Percentiles rank a stretch among this genome's conserved stretches.
Conservation (phyloP, 2,113 vertebrate species). For the Oreocharis arfaki region DNA sequence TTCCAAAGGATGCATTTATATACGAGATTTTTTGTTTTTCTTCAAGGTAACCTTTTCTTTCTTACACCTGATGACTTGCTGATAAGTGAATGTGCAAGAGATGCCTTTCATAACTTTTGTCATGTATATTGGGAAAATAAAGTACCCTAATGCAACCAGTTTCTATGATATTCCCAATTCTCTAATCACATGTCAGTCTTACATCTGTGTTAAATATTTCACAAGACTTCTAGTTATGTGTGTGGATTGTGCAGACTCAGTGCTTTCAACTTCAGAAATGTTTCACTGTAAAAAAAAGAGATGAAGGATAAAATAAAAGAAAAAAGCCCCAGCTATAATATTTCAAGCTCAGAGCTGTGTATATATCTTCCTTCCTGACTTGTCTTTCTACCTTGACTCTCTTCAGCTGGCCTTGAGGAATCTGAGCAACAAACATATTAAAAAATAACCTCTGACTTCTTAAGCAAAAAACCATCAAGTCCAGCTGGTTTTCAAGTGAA, state of each 20-base stretch:
- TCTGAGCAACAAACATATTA: background rate
- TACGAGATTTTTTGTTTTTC: background rate
- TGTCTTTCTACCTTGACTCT: background rate
- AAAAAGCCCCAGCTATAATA: accelerated
- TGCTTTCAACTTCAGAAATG: background rate
- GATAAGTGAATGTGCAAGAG: background rate
- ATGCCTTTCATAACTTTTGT: background rate
- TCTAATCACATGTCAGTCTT: background rate
- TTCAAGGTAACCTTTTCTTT: background rate
- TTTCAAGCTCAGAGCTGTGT: background rate
- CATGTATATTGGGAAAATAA: background rate
- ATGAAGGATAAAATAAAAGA: background rate
- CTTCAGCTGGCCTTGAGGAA: background rate
- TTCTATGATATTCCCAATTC: background rate
- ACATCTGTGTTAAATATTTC: background rate
- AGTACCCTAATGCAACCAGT: background rate
- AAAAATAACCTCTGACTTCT: background rate
- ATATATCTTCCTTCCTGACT: background rate
- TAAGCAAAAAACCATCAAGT: background rate
- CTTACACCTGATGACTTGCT: background rate
- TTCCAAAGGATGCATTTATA: background rate
- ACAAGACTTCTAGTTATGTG: background rate
- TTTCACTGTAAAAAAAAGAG: background rate
- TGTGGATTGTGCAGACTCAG: background rate
- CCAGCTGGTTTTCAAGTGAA: background rate